These are phyloP conservation scores for Ptiloglossa arizonensis DNA, from an alignment of 1,140 invertebrate species.

Conservation along the genomic window DNA sequence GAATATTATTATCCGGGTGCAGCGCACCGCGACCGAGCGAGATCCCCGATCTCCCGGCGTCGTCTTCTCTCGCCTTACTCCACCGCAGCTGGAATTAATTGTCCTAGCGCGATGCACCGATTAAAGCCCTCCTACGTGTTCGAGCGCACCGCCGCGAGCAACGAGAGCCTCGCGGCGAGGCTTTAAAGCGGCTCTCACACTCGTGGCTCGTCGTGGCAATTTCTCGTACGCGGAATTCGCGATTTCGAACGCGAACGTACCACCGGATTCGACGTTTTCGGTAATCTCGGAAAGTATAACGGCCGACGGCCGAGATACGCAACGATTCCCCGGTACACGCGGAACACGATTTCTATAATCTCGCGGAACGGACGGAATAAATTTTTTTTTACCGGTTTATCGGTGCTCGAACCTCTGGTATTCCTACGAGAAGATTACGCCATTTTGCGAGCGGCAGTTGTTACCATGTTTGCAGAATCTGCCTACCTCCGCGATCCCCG, in stretches of 20 bases:
- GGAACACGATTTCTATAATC: too few species aligned
- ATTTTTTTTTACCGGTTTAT: too few species aligned
- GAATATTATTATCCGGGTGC: slow-evolving; percentile 59
- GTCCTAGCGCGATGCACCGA: slow-evolving; percentile 16
- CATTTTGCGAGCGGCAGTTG: background rate
- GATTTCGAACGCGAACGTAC: too few species aligned
- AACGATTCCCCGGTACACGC: too few species aligned
- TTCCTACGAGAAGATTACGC: too few species aligned
- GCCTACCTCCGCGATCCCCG: background rate
- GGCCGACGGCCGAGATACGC: too few species aligned
- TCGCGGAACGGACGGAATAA: too few species aligned
- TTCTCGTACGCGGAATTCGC: too few species aligned
- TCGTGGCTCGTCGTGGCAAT: too few species aligned
- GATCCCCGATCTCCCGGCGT: slow-evolving; percentile 39
- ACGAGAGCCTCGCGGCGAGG: background rate
- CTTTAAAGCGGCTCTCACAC: slow-evolving; percentile 18
- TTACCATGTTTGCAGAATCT: background rate
- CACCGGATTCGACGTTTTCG: too few species aligned
- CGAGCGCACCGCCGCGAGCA: background rate
- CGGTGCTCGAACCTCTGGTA: too few species aligned
- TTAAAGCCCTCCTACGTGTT: slow-evolving; percentile 30
- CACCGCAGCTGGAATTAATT: slow-evolving; percentile 38
- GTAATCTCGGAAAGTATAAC: too few species aligned
- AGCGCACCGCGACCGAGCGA: slow-evolving; percentile 46
- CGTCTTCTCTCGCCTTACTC: slow-evolving; percentile 39